These are phyloP conservation scores for Melanostoma scalare DNA, from an alignment of 2,888 invertebrate species.

Conservation along the genomic window DNA sequence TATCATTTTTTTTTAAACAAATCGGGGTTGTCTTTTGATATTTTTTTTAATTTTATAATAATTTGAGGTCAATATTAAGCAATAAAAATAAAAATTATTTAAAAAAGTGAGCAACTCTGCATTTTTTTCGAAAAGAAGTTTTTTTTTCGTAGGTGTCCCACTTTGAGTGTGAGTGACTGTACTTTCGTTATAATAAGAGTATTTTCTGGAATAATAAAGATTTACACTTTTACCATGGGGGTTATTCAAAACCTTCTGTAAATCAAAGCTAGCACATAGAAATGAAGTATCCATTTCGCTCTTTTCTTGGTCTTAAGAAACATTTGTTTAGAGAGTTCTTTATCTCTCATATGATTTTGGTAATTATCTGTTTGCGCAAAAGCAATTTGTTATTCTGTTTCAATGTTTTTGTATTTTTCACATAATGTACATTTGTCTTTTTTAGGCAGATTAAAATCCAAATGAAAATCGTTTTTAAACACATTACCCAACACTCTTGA, in stretches of 20 bases:
- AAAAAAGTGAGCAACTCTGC: too few relatives aligned
- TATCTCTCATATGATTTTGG: conserved; percentile 11
- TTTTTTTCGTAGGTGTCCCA: too few relatives aligned
- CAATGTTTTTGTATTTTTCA: conserved; percentile 13
- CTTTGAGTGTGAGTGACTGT: too few relatives aligned
- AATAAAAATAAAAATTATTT: too few relatives aligned
- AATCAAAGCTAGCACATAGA: neutral
- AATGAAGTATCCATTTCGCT: neutral
- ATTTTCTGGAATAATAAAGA: conserved; percentile 30
- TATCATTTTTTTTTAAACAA: too few relatives aligned
- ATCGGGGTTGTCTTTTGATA: too few relatives aligned
- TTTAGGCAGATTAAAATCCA: conserved; percentile 52
- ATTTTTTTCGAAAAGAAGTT: too few relatives aligned
- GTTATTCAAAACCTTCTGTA: neutral
- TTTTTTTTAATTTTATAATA: too few relatives aligned
- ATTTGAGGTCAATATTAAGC: too few relatives aligned
- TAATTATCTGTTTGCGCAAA: conserved; percentile 14
- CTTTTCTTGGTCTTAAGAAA: neutral
- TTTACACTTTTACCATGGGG: conserved; percentile 23
- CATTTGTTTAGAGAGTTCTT: neutral
- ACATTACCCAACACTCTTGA: conserved; percentile 43
- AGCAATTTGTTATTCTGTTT: conserved; percentile 24
- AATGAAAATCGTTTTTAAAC: conserved; percentile 44
- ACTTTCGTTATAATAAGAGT: conserved; percentile 27
- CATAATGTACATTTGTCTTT: conserved; percentile 36